These are phyloP conservation scores for Oenanthe melanoleuca DNA, from an alignment of 2,113 vertebrate species.

Conservation along the genomic window DNA sequence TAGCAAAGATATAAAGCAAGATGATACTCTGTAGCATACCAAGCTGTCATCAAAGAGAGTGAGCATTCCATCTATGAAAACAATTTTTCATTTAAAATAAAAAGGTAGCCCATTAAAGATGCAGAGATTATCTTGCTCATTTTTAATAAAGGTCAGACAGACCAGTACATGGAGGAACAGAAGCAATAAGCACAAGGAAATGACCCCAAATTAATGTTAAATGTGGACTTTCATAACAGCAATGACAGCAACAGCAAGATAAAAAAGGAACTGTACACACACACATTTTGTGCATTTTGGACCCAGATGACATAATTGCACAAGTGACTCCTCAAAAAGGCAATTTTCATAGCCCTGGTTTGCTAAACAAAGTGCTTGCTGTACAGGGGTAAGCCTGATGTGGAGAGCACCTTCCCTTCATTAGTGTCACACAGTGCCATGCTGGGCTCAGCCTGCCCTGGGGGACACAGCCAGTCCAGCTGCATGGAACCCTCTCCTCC, in stretches of 20 bases:
- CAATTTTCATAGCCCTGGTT: neutral
- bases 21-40: neutral
- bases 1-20: neutral
- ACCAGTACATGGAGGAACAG: neutral
- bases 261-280: neutral
- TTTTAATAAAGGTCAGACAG: neutral
- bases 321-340: neutral
- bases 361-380: neutral
- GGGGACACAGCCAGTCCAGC: neutral
- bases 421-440: fast-evolving
- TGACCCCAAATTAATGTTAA: neutral
- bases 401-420: too few relatives aligned
- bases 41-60: neutral
- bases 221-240: neutral
- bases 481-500: too few relatives aligned
- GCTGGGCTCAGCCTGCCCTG: fast-evolving
- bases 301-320: neutral
- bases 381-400: neutral
- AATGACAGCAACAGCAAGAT: neutral
- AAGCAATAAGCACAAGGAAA: neutral
- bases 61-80: neutral
- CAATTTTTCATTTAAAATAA: conserved; percentile 27
- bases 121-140: neutral
- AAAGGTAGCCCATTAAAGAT: neutral
- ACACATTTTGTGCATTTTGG: neutral